phyloP scores from a whole-genome alignment of 2,113 vertebrate species.

The Ammodramus savannarum region DNA sequence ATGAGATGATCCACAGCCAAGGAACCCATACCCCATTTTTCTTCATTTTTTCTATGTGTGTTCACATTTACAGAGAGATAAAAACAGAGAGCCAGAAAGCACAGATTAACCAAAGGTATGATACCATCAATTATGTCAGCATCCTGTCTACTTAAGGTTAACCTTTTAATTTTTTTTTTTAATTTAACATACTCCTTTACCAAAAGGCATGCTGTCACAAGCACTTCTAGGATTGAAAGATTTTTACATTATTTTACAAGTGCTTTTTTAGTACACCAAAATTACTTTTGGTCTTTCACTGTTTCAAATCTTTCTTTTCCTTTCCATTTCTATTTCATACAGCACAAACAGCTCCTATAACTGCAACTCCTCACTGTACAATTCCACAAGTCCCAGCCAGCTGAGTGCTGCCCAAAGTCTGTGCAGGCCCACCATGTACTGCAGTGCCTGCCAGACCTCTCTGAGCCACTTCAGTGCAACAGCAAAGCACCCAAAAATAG shows the following conservation, averaged over 20 bases:
- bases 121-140: not conserved
- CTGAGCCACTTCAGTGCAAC: not conserved
- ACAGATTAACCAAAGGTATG: not conserved
- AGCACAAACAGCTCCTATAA: not conserved
- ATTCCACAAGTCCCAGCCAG: not conserved
- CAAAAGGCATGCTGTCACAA: not conserved
- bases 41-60: not conserved
- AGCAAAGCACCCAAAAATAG: conserved; percentile 11
- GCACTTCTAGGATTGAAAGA: not conserved
- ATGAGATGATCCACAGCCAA: not conserved
- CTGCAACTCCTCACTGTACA: not conserved
- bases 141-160: not conserved
- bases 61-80: not conserved
- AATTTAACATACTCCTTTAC: not conserved
- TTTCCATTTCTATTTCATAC: not conserved
- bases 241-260: not conserved
- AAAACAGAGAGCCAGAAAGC: not conserved
- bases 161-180: not conserved
- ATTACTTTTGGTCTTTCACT: not conserved
- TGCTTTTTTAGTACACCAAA: not conserved
- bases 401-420: not conserved
- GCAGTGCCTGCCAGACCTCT: not conserved
- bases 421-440: not conserved
- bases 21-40: not conserved
- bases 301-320: not conserved